Evolutionary conservation across 1,140 invertebrate species (phyloP).

Genomic region (Pachypeltis micranthus): DNA sequence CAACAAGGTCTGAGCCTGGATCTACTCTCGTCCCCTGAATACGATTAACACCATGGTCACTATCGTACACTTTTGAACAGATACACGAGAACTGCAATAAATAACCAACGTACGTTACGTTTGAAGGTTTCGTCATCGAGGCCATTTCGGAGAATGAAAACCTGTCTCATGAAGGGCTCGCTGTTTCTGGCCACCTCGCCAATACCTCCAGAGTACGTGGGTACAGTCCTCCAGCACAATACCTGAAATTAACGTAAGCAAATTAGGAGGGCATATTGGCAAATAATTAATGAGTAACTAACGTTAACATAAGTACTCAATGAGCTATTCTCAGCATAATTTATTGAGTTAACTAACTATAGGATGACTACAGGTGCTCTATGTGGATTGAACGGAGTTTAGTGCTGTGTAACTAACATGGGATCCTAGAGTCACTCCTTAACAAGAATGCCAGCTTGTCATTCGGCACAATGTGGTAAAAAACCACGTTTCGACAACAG

Average conservation of each 20-base stretch:
- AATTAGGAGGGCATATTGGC: background rate
- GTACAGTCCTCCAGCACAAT: conserved; percentile 83
- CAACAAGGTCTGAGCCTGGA: too few relatives aligned
- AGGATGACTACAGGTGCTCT: too few relatives aligned
- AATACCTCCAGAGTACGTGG: conserved; percentile 70
- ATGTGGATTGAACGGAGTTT: too few relatives aligned
- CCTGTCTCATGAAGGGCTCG: conserved; percentile 92
- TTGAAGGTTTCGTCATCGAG: conserved; percentile 48
- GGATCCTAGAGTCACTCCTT: too few relatives aligned
- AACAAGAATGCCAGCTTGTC: too few relatives aligned
- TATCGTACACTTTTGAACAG: too few relatives aligned
- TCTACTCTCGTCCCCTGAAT: too few relatives aligned
- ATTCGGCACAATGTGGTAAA: too few relatives aligned
- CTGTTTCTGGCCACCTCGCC: conserved; percentile 82
- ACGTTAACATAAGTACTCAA: background rate
- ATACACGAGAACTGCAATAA: too few relatives aligned
- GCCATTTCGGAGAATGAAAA: conserved; percentile 63
- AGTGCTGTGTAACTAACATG: too few relatives aligned
- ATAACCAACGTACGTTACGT: conserved; percentile 44
- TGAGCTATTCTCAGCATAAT: background rate
- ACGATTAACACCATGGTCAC: too few relatives aligned
- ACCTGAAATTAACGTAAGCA: conserved; percentile 40
- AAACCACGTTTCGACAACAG: too few relatives aligned
- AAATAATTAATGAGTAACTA: background rate
- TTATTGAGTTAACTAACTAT: background rate